Evolutionary conservation across 1,140 invertebrate genomes (phyloP), one percentile per base, ranked within the genome.

Genomic region (Papilio dardanus): DNA sequence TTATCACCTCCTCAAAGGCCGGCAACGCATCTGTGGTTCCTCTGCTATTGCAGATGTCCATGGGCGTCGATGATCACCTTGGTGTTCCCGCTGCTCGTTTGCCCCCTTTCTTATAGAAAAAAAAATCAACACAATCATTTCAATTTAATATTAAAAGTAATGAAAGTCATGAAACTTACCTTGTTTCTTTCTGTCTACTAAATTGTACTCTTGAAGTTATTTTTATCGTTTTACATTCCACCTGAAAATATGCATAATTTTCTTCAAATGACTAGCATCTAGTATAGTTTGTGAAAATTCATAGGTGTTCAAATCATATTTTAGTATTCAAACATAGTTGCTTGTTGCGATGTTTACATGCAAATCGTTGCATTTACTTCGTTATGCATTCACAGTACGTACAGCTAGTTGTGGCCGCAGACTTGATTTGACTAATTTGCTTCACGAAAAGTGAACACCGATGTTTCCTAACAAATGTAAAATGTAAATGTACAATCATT

Each of bases 381-480:
- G 35, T 69, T 69, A 69, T 42, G 33, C 35, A 69, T 69, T 69
- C 67, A 16, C n/a, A 46, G 16, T 46, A 46, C 42, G 42, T 19
- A 69, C 31, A 35, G 35, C 31, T 69, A 40, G 67, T 69, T 69
- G 33, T 69, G 67, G 8, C 31, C 31, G 21, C 31, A 14, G 67
- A 69, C 10, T 35, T 40, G 35, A 37, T 69, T 69, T 21, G 67
- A 69, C 31, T 37, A 69, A 69, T 69, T 69, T 69, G 67, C 67
- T 37, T 24, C 19, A 24, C 67, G 65, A 40, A 69, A 69, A n/a
- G 19, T 69, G 67, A 21, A 69, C 37, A 69, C 12, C 1, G 21
- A 14, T 35, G 35, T 33, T 66, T 66, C 50, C 24, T 12, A 54
- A 24, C 10, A 24, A 54, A 24, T 46, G 19, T 19, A n/a, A n/a